Evolutionary conservation across 2,113 vertebrate species (phyloP), one percentile per base, ranked within the genome.

Genomic region (Trichechus manatus): DNA sequence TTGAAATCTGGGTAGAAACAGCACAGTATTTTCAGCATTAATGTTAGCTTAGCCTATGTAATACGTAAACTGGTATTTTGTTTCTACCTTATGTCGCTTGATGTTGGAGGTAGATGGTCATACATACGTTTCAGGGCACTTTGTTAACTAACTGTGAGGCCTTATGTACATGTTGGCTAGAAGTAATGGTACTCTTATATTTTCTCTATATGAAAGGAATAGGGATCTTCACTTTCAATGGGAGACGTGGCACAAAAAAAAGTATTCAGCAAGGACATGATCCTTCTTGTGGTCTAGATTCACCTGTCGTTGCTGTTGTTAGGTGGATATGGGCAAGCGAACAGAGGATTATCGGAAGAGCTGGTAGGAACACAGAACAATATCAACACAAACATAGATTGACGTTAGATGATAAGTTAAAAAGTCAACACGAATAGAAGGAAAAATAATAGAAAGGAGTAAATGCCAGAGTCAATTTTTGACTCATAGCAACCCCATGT

Each of bases 1-100:
- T 53, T 92, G 91, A 74, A 94, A 74, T 63, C 82, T 29, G 72
- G 90, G 59, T 44, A 66, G 81, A 85, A 77, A 78, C 3, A 44
- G 44, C 17, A 19, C 36, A 8, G 0, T 78, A 20, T 85, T 96
- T 59, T 42, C 61, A 74, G 59, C 11, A 4, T 66, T 66, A 29
- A 31, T 31, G 44, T 53, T n/a, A 31, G 85, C 50, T 47, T 5
- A 31, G 63, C 44, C 27, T 61, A 23, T n/a, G 17, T 14, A 10
- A n/a, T 53, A 47, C n/a, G 29, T 20, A 19, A 80, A 63, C 33
- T 42, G 27, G 6, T 63, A 1, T 61, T 74, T 88, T n/a, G 27
- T 66, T 78, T 94, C 74, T 66, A 4, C 59, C 47, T 42, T 5
- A 19, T 78, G 27, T 70, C 68, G 81, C 17, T 63, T 9, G 39